phyloP scores from a whole-genome alignment of 2,888 invertebrate species.

The Yponomeuta cagnagella region DNA sequence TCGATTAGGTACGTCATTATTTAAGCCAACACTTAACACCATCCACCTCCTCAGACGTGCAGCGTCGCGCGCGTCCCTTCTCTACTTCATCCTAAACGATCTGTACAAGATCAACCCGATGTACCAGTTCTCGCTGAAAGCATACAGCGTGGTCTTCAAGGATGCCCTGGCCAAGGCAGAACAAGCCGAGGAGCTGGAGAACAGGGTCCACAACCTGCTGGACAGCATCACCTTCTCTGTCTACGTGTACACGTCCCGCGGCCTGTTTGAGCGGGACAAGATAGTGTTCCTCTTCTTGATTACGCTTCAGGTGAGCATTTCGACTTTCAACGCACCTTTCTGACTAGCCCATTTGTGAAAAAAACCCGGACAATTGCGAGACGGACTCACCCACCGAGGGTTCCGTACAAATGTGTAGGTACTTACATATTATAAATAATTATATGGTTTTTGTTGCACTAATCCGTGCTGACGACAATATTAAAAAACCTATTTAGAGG shows the following conservation, averaged over 20 bases:
- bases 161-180: conserved; percentile 85
- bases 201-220: conserved; percentile 84
- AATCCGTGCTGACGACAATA: too few relatives aligned
- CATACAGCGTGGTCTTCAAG: conserved; percentile 93
- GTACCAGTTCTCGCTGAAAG: conserved; percentile 96
- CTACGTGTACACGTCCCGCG: conserved; percentile 91
- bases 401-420: too few relatives aligned
- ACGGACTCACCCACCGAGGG: too few relatives aligned
- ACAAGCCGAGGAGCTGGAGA: conserved; percentile 80
- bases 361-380: too few relatives aligned
- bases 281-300: conserved; percentile 92
- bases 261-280: conserved; percentile 94
- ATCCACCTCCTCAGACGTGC: conserved; percentile 75
- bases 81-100: conserved; percentile 96
- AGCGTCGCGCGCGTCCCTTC: conserved; percentile 89
- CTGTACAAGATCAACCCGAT: conserved; percentile 94
- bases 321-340: background rate
- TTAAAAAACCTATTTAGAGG: too few relatives aligned
- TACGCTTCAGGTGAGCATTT: conserved; percentile 81
- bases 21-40: too few relatives aligned
- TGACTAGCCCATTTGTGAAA: too few relatives aligned
- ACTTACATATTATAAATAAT: too few relatives aligned
- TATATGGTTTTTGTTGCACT: too few relatives aligned
- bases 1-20: too few relatives aligned
- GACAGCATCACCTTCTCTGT: conserved; percentile 92